Evolutionary conservation across 2,113 vertebrate genomes (phyloP), one percentile per base, ranked within the genome.

Genomic region (Gallinago media): DNA sequence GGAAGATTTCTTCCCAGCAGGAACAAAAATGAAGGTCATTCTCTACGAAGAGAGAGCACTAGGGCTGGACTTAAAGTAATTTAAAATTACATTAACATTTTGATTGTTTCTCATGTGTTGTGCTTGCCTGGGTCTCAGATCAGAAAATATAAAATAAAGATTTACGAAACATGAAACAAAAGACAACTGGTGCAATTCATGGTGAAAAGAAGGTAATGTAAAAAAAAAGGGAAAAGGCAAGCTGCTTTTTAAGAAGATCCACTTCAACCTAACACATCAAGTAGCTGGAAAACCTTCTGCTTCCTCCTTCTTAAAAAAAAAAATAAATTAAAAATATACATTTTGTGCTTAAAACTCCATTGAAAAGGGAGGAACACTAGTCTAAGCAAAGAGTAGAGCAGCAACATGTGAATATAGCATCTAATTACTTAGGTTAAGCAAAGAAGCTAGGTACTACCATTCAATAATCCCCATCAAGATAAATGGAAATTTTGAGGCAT

Each of bases 61-160:
- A 68, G 36, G 40, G 49, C 40, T 78, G n/a, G 52, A 87, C 79
- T 89, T 88, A 54, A 61, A 90, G 93, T 92, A 96, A 97, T 73
- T 95, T 82, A 91, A 96, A 94, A 61, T 82, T 94, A 74, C 81
- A 92, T 94, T 93, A 96, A 89, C 80, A 89, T 95, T 94, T 92
- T 96, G 86, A 97, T 94, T 93, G 72, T 89, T 95, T 92, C 63
- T 89, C 32, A 40, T 65, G 63, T 94, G 58, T 52, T 89, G 63
- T 31, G 18, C 34, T 90, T 87, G 56, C 47, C 58, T 76, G 32
- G 34, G 50, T 29, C 58, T 83, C 67, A 29, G 54, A 94, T 82
- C 40, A 71, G 34, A 77, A 91, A 66, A 89, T 14, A 79, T 17
- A 67, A 89, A 56, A 79, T 12, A 77, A 62, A 89, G 62, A 89